These are phyloP conservation scores for Laothoe populi DNA, from an alignment of 2,888 invertebrate genomes.

Conservation along the genomic window DNA sequence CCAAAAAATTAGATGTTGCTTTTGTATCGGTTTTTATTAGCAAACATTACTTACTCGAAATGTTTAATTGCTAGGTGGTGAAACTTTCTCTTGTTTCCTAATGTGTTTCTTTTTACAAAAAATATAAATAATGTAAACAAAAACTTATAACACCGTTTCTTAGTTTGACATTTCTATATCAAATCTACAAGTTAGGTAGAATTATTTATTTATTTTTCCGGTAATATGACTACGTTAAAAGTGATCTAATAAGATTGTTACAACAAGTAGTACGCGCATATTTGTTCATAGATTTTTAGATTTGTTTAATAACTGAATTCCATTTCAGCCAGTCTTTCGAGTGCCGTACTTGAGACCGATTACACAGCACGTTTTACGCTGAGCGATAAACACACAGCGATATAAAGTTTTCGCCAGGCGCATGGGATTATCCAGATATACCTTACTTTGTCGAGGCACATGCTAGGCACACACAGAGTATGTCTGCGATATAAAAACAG, in stretches of 20 bases:
- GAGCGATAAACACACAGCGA: not conserved
- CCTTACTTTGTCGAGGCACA: not conserved
- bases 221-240: too few relatives aligned
- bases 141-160: too few relatives aligned
- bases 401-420: conserved; percentile 8
- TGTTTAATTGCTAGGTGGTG: conserved; percentile 5
- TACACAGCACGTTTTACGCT: not conserved
- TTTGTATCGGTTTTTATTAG: conserved; percentile 10
- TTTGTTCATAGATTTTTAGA: too few relatives aligned
- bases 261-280: too few relatives aligned
- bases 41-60: conserved; percentile 8
- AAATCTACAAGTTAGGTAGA: too few relatives aligned
- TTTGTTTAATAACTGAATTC: not conserved
- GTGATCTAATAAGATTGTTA: too few relatives aligned
- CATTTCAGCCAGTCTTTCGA: not conserved
- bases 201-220: too few relatives aligned
- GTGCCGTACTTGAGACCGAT: not conserved
- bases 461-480: not conserved
- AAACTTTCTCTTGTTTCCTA: conserved; percentile 8
- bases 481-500: conserved; percentile 36
- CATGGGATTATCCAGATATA: not conserved
- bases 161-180: too few relatives aligned
- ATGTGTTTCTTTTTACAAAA: too few relatives aligned
- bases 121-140: too few relatives aligned
- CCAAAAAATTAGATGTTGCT: conserved; percentile 7